These are phyloP conservation scores for Magallana gigas DNA, from an alignment of 1,140 invertebrate genomes.

Conservation along the genomic window DNA sequence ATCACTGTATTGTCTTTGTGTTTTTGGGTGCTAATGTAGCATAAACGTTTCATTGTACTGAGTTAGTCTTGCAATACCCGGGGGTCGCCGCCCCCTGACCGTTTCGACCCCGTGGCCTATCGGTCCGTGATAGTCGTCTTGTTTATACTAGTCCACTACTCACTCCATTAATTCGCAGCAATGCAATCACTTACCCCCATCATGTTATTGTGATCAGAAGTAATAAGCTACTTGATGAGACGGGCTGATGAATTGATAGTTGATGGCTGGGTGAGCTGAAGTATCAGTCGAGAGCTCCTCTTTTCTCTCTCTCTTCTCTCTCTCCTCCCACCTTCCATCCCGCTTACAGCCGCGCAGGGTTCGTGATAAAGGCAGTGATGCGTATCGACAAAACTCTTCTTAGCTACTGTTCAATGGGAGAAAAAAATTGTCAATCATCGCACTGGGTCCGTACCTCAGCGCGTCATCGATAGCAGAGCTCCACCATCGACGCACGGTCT, in stretches of 20 bases:
- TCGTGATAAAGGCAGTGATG: conserved; percentile 10
- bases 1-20: too few relatives aligned
- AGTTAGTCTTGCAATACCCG: too few relatives aligned
- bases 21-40: too few relatives aligned
- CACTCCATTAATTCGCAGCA: background rate
- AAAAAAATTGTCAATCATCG: conserved; percentile 20
- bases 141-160: background rate
- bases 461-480: background rate
- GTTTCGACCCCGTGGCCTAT: too few relatives aligned
- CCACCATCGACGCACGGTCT: background rate
- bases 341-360: background rate
- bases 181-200: background rate
- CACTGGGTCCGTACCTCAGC: background rate
- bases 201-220: background rate
- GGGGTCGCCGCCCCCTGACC: too few relatives aligned
- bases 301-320: background rate
- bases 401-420: background rate
- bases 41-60: too few relatives aligned
- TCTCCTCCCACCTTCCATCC: background rate
- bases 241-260: conserved; percentile 21
- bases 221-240: conserved; percentile 12
- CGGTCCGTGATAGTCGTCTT: background rate
- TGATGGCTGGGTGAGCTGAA: background rate
- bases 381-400: background rate
- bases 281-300: background rate